These are phyloP conservation scores for Exephanes ischioxanthus DNA, from an alignment of 2,888 invertebrate species.

Conservation along the genomic window DNA sequence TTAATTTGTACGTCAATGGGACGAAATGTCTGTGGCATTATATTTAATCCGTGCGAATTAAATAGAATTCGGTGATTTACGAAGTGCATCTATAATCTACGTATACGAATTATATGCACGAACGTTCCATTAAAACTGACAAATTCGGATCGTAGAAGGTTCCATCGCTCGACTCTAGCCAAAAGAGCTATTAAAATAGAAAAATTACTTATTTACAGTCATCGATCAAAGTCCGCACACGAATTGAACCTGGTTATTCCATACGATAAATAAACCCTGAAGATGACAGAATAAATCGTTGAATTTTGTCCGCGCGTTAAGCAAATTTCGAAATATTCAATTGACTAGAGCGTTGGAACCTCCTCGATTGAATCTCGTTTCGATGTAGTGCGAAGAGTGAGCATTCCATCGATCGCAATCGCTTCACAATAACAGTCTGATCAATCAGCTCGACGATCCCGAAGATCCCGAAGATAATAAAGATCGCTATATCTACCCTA, in stretches of 20 bases:
- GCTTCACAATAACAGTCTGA: conserved; percentile 25
- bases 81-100: conserved; percentile 17
- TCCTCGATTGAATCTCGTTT: conserved; percentile 39
- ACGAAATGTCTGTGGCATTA: conserved; percentile 42
- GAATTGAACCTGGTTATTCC: neutral
- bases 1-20: conserved; percentile 56
- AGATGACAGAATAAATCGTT: neutral
- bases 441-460: conserved; percentile 14
- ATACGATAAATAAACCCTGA: neutral
- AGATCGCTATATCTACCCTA: conserved; percentile 54
- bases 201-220: conserved; percentile 6
- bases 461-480: conserved; percentile 24
- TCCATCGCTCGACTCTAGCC: neutral
- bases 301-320: neutral
- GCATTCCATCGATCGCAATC: conserved; percentile 41
- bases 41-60: conserved; percentile 13
- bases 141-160: conserved; percentile 15
- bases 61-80: conserved; percentile 20
- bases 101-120: conserved; percentile 19
- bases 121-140: conserved; percentile 24
- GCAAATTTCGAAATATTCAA: neutral
- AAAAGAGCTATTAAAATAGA: neutral
- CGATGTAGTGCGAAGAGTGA: conserved; percentile 63
- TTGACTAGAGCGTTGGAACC: conserved; percentile 24
- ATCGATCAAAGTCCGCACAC: neutral